These are phyloP conservation scores for Heliconius charithonia DNA, from an alignment of 2,888 invertebrate genomes.

Conservation along the genomic window DNA sequence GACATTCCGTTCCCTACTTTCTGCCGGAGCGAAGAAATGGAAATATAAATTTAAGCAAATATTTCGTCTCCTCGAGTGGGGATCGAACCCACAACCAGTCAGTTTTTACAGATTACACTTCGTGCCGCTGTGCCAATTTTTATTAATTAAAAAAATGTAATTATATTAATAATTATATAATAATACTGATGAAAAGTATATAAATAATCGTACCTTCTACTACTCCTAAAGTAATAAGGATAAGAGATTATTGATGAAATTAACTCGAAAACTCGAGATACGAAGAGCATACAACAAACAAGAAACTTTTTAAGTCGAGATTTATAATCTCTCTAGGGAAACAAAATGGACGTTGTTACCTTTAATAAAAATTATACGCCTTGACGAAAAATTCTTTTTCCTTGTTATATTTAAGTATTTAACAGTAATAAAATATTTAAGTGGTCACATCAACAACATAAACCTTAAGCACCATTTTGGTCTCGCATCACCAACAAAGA, in stretches of 20 bases:
- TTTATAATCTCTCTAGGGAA: slow-evolving; percentile 30
- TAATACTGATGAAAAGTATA: background rate
- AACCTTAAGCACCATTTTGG: background rate
- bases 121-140: too few species aligned
- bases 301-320: slow-evolving; percentile 23
- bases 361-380: slow-evolving; percentile 24
- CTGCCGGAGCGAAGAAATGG: too few species aligned
- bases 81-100: too few species aligned
- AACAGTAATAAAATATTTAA: background rate
- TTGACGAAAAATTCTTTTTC: background rate
- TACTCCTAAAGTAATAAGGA: slow-evolving; percentile 11
- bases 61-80: too few species aligned
- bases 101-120: too few species aligned
- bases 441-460: background rate
- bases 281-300: slow-evolving; percentile 30
- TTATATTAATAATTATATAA: background rate
- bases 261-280: slow-evolving; percentile 25
- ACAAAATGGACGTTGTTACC: slow-evolving; percentile 23
- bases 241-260: slow-evolving; percentile 26
- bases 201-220: background rate
- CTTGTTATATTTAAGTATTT: too few species aligned
- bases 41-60: too few species aligned
- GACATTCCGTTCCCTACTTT: too few species aligned
- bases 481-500: background rate
- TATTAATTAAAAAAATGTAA: background rate